These are phyloP conservation scores for Chrysolina haemoptera DNA, from an alignment of 2,888 invertebrate genomes.

Conservation along the genomic window DNA sequence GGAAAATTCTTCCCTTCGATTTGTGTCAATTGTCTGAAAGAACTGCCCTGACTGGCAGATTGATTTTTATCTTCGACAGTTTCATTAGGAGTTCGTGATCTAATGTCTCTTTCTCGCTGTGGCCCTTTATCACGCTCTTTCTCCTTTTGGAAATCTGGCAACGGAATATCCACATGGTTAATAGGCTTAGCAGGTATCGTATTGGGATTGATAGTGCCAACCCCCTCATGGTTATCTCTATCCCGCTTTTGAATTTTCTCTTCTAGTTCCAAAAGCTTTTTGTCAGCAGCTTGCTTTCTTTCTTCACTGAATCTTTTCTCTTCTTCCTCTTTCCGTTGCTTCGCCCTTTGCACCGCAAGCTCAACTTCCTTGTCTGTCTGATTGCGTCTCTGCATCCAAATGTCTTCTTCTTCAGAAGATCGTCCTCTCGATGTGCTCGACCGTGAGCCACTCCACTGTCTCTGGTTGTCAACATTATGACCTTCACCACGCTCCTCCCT, in stretches of 20 bases:
- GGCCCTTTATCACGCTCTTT: constrained; percentile 61
- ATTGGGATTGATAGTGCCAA: constrained; percentile 68
- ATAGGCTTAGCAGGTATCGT: constrained; percentile 67
- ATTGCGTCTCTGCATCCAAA: constrained; percentile 52
- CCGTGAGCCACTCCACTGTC: constrained; percentile 57
- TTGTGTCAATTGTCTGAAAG: constrained; percentile 67
- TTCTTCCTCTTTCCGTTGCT: constrained; percentile 90
- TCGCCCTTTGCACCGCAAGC: constrained; percentile 86
- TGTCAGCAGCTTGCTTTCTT: constrained; percentile 74
- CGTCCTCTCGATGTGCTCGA: constrained; percentile 64
- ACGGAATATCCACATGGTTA: constrained; percentile 69
- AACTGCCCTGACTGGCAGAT: constrained; percentile 56
- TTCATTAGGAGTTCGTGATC: constrained; percentile 59
- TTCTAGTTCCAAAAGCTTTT: constrained; percentile 80
- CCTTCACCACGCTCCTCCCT: constrained; percentile 46
- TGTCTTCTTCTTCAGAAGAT: constrained; percentile 61
- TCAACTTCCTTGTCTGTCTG: constrained; percentile 77
- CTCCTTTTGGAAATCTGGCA: constrained; percentile 73
- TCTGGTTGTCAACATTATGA: constrained; percentile 42
- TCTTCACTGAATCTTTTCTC: constrained; percentile 83
- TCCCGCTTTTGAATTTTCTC: constrained; percentile 76
- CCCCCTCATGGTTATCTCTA: constrained; percentile 70
- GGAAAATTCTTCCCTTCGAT: constrained; percentile 66
- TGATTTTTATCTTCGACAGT: constrained; percentile 52
- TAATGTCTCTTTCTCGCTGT: constrained; percentile 46